Percentiles rank a stretch among this genome's conserved stretches.
Conservation (phyloP, 2,113 vertebrate species). For the Pitta sordida region DNA sequence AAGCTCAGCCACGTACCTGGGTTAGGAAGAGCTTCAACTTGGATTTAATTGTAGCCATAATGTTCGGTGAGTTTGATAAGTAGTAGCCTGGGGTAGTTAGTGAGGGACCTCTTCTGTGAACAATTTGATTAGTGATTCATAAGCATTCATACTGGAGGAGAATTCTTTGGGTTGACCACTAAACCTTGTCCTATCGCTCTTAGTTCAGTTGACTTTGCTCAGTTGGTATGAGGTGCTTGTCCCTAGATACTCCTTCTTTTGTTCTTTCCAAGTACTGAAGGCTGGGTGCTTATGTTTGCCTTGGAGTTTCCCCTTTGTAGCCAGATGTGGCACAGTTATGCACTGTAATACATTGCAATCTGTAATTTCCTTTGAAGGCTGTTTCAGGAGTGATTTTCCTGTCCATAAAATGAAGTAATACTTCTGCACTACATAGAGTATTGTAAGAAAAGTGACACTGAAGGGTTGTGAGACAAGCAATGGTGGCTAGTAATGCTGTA, state of each 20-base stretch:
- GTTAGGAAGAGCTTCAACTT: neutral
- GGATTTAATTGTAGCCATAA: neutral
- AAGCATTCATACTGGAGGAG: neutral
- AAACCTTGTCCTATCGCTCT: neutral
- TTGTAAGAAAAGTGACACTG: neutral
- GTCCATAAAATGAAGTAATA: neutral
- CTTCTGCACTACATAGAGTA: neutral
- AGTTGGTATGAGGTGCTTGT: neutral
- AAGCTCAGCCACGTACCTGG: neutral
- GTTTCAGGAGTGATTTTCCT: neutral
- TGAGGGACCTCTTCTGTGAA: neutral
- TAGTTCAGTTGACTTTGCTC: neutral
- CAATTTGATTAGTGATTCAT: neutral
- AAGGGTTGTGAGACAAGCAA: accelerated
- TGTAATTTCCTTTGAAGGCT: neutral
- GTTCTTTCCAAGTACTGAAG: neutral
- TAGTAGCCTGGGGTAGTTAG: neutral
- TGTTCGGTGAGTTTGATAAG: neutral
- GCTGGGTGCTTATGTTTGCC: neutral
- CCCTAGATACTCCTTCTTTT: neutral
- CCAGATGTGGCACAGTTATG: neutral
- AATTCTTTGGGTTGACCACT: neutral
- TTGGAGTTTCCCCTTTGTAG: neutral
- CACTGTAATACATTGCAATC: neutral
- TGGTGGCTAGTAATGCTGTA: neutral